A percentile compares a stretch with the other conserved stretches of the same genome.
Evolutionary conservation across 2,113 vertebrate species (phyloP).

Genomic region (Odontophorus gujanensis): DNA sequence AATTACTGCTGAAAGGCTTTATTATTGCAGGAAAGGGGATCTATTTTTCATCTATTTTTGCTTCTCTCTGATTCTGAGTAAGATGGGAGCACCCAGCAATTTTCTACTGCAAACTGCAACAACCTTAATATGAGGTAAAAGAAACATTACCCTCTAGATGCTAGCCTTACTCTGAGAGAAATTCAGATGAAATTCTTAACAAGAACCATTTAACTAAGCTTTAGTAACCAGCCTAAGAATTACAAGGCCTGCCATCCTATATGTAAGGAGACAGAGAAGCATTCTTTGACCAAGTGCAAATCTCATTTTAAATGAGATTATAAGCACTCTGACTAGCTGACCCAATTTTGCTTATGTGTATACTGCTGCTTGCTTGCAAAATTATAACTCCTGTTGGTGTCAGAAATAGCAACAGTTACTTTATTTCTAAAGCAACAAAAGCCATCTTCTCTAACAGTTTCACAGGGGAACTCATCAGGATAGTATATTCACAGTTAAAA

Average conservation of each 20-base stretch:
- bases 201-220: background rate
- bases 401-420: background rate
- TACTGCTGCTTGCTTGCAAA: background rate
- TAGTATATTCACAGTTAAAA: background rate
- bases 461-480: background rate
- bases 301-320: conserved; percentile 13
- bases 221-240: background rate
- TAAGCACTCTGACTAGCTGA: conserved; percentile 6
- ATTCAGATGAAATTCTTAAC: background rate
- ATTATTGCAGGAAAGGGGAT: background rate
- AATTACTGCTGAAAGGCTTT: background rate
- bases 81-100: background rate
- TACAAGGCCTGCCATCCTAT: background rate
- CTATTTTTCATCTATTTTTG: background rate
- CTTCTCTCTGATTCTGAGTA: background rate
- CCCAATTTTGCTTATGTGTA: background rate
- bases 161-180: background rate
- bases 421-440: conserved; percentile 3
- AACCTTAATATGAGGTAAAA: background rate
- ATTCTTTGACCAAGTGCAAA: background rate
- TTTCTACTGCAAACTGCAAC: background rate
- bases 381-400: background rate
- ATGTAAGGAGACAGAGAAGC: background rate
- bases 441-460: background rate
- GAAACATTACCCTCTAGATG: background rate